Base-by-base conservation (phyloP, 2,888 invertebrate species). In the Dendrolimus pini region DNA sequence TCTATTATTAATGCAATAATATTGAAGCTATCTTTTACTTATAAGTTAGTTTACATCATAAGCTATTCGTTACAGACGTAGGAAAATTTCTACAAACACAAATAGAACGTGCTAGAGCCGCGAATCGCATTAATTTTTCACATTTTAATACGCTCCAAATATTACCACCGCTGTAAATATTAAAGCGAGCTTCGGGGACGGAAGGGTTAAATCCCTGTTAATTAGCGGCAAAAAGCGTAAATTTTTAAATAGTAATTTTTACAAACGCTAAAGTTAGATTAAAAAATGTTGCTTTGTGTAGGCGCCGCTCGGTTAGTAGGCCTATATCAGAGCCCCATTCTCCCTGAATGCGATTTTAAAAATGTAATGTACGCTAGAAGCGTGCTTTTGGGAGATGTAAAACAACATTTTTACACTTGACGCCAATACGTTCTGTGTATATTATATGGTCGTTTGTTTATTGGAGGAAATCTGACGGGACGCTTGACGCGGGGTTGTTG, bases 181-280 rank as follows among this genome's bases (percentile, higher is more conserved):
- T 90, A 79, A 85, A 85, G 77, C 73, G 80, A 68, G 80, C 80
- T 81, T 82, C 83, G 82, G 85, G 85, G 89, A 89, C 91, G 89
- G 89, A 86, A 89, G 89, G 90, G 91, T 89, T 91, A 89, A 87
- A 89, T 90, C 89, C 83, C 85, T 81, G 88, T 90, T 89, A 89
- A 89, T 89, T 89, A 88, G 88, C 75, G 83, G 85, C 83, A 74
- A 72, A 30, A 61, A 78, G 77, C 74, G 80, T 91, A 80, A 88
- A 90, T 90, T 81, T 90, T 90, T 89, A 89, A 90, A 86, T 84
- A 88, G 87, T 90, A 88, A 90, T 91, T 91, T 91, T 91, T 91
- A 88, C 89, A 88, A 89, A 90, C 86, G 89, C 83, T 83, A 86
- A 90, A 91, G 89, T 90, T 91, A 85, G 88, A 91, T 90, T 91